phyloP scores from a whole-genome alignment of 2,113 vertebrate genomes.

The Antechinus stuartii region DNA sequence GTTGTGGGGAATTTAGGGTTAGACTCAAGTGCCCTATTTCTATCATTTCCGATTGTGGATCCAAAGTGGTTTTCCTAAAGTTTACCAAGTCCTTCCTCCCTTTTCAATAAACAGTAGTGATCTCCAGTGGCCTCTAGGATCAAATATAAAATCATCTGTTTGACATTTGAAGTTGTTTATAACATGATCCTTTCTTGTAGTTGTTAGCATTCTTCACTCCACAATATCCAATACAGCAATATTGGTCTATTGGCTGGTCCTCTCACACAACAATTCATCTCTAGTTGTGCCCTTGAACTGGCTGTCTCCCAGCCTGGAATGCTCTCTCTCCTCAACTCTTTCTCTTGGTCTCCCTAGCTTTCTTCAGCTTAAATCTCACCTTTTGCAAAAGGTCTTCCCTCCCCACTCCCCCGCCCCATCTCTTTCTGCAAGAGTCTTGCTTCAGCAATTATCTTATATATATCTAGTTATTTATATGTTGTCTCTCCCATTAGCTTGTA shows the following conservation, averaged over 20 bases:
- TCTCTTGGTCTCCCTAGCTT: not conserved
- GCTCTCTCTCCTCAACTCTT: not conserved
- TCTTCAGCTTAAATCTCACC: not conserved
- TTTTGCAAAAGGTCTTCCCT: not conserved
- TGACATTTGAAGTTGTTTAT: not conserved
- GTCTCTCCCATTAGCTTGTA: not conserved
- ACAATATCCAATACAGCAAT: not conserved
- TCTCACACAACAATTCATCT: not conserved
- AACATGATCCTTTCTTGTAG: not conserved
- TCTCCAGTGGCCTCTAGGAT: not conserved
- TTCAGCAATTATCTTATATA: not conserved
- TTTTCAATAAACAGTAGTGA: not conserved
- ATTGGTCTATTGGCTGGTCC: not conserved
- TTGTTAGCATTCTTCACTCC: not conserved
- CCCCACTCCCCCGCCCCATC: not conserved
- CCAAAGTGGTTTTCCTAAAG: not conserved
- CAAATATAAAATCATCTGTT: not conserved
- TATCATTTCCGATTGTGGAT: not conserved
- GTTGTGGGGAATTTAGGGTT: not conserved
- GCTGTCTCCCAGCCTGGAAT: not conserved
- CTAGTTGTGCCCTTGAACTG: not conserved
- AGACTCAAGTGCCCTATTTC: not conserved
- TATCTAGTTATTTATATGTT: not conserved
- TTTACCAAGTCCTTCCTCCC: not conserved
- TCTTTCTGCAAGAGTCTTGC: not conserved